Conservation (phyloP, 2,797 vertebrate genomes). For the Gymnocypris eckloni region DNA sequence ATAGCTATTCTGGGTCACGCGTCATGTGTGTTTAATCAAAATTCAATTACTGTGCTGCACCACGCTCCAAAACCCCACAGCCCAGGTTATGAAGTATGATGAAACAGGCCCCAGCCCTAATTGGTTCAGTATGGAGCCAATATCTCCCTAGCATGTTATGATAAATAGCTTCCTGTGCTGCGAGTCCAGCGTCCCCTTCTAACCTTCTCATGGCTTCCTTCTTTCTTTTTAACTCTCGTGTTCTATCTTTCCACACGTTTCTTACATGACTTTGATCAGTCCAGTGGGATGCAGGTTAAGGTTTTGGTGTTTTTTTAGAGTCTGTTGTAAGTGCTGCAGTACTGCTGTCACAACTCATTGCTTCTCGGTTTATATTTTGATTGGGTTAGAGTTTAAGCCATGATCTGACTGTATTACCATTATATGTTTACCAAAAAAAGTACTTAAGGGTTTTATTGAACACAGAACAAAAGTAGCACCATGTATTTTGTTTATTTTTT, state of each 20-base stretch:
- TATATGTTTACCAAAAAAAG: background rate
- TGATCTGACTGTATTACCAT: background rate
- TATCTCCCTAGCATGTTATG: slow-evolving; percentile 86
- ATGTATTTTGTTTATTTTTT: background rate
- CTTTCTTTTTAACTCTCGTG: background rate
- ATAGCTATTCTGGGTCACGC: slow-evolving; percentile 82
- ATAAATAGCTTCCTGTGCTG: slow-evolving; percentile 91
- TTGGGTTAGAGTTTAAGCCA: background rate
- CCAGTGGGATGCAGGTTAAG: slow-evolving; percentile 27
- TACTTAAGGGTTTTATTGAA: background rate
- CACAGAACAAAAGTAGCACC: background rate
- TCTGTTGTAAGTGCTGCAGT: background rate
- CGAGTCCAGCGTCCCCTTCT: slow-evolving; percentile 67
- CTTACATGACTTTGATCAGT: slow-evolving; percentile 32
- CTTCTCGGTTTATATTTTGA: background rate
- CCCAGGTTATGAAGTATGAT: slow-evolving; percentile 90
- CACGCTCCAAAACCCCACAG: slow-evolving; percentile 87
- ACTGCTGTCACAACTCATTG: slow-evolving; percentile 6
- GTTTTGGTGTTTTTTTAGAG: slow-evolving; percentile 31
- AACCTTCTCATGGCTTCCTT: background rate
- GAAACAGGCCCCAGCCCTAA: slow-evolving; percentile 86
- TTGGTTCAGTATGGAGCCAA: slow-evolving; percentile 91
- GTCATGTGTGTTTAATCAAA: slow-evolving; percentile 96
- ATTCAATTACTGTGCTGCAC: slow-evolving; percentile 91
- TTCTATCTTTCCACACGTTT: slow-evolving; percentile 12